phyloP scores from a whole-genome alignment of 2,888 invertebrate genomes.

The Mellilla xanthometata region DNA sequence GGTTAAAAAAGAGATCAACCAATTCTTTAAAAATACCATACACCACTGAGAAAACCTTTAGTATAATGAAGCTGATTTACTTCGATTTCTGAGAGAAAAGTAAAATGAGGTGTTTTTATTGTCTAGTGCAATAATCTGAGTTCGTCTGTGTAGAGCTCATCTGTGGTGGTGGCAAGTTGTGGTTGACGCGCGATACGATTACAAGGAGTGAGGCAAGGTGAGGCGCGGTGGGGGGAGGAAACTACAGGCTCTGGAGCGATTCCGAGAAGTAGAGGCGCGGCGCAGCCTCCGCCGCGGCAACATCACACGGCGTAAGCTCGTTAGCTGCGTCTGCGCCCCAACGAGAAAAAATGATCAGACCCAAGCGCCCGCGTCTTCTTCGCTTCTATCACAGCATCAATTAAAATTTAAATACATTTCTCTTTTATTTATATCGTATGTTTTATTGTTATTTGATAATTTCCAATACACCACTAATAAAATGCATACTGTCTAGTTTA shows the following conservation, averaged over 20 bases:
- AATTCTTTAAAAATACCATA: too few species aligned
- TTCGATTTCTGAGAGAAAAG: too few species aligned
- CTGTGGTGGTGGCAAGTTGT: slow-evolving; percentile 49
- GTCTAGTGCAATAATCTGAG: too few species aligned
- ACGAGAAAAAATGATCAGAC: slow-evolving; percentile 63
- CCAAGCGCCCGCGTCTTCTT: slow-evolving; percentile 32
- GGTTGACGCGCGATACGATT: slow-evolving; percentile 54
- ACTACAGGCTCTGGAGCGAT: slow-evolving; percentile 46
- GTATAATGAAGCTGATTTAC: too few species aligned
- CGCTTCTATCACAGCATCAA: slow-evolving; percentile 49
- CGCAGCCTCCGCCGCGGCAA: slow-evolving; percentile 70
- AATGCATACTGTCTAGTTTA: too few species aligned
- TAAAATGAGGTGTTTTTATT: too few species aligned
- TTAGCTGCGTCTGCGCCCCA: slow-evolving; percentile 61
- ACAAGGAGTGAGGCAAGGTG: slow-evolving; percentile 39
- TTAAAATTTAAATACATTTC: slow-evolving; percentile 53
- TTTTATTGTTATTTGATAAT: not conserved
- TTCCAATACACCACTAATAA: not conserved
- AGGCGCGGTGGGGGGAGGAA: slow-evolving; percentile 4
- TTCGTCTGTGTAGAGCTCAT: too few species aligned
- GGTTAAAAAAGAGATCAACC: too few species aligned
- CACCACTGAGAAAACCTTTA: too few species aligned
- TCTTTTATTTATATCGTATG: slow-evolving; percentile 18
- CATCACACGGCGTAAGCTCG: slow-evolving; percentile 72
- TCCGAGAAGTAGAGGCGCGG: slow-evolving; percentile 67